These are phyloP conservation scores for Corydoras maculifer DNA, from an alignment of 2,113 vertebrate genomes.

Conservation along the genomic window DNA sequence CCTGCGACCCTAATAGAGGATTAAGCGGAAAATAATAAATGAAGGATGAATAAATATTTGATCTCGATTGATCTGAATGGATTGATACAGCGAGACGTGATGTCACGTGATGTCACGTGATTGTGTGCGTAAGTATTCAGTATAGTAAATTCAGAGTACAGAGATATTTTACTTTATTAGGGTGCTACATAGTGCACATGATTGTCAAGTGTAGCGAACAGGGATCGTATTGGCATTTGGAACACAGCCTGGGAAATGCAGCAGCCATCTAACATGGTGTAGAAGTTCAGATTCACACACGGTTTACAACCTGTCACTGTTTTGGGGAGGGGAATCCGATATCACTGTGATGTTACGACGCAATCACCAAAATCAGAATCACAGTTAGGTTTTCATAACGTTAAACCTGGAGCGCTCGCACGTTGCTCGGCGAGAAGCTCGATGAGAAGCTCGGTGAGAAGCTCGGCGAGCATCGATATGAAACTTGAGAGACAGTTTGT, in stretches of 20 bases:
- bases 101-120: not conserved
- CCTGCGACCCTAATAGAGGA: too few species aligned
- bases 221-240: not conserved
- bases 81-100: too few species aligned
- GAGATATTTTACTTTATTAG: not conserved
- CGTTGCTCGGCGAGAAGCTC: too few species aligned
- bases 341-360: too few species aligned
- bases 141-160: not conserved
- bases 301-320: not conserved
- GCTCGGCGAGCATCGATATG: not conserved
- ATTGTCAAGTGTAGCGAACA: not conserved
- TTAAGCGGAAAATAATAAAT: too few species aligned
- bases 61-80: too few species aligned
- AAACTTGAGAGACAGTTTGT: not conserved
- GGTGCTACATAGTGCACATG: not conserved
- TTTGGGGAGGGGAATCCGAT: too few species aligned
- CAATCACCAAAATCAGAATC: too few species aligned
- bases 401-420: too few species aligned
- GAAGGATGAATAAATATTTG: too few species aligned
- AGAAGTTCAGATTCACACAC: not conserved
- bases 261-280: not conserved
- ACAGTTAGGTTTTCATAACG: too few species aligned
- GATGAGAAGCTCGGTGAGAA: too few species aligned
- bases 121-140: not conserved
- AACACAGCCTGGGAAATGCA: not conserved